Conservation (phyloP, 2,113 vertebrate species). For the Chionis minor region DNA sequence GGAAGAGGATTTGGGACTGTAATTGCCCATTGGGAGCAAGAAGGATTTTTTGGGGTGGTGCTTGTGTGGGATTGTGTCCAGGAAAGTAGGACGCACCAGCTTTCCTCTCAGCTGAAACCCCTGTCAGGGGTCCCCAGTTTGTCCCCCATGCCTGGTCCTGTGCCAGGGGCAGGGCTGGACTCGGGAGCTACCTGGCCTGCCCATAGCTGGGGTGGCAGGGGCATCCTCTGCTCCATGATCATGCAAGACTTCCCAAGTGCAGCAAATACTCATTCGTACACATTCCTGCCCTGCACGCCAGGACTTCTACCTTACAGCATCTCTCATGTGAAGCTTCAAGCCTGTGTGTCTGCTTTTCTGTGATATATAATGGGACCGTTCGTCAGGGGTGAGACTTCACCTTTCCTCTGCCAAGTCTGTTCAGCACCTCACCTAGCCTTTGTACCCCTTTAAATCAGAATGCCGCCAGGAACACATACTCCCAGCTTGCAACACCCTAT, state of each 20-base stretch:
- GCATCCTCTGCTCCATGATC: fast-evolving
- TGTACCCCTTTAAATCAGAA: background rate
- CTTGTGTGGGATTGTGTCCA: background rate
- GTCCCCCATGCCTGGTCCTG: background rate
- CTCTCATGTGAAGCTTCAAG: fast-evolving
- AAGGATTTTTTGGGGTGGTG: background rate
- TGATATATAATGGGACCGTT: fast-evolving
- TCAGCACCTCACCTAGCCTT: background rate
- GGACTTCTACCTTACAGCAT: background rate
- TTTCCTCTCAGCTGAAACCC: background rate
- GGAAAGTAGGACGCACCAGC: background rate
- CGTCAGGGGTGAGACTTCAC: background rate
- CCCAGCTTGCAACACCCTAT: constrained; percentile 55
- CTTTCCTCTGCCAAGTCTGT: background rate
- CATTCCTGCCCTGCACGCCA: background rate
- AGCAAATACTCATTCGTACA: fast-evolving
- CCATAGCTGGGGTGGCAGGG: fast-evolving
- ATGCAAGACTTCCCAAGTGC: fast-evolving
- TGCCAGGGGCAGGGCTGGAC: background rate
- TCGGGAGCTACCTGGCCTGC: background rate
- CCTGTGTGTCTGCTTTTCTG: background rate
- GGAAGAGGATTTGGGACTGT: background rate
- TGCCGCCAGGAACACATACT: constrained; percentile 8
- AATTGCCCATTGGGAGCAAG: background rate
- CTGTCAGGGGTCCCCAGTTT: background rate